Evolutionary conservation across 2,113 vertebrate species (phyloP).

Genomic region (Rhodinocichla rosea): DNA sequence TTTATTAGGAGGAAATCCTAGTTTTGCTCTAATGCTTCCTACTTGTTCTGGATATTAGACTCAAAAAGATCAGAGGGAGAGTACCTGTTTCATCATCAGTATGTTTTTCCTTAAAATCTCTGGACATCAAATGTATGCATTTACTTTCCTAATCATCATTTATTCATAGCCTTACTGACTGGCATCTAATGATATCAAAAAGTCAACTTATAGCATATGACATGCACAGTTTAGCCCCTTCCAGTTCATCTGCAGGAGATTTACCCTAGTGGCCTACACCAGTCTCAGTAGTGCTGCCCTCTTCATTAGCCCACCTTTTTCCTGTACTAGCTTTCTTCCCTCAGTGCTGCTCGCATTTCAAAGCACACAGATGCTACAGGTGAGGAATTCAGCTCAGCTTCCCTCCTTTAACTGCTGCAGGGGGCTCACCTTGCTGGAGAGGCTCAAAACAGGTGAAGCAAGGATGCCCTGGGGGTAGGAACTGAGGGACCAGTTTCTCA

Average conservation of each 20-base stretch:
- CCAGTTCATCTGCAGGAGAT: not conserved
- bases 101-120: not conserved
- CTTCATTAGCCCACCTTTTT: not conserved
- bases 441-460: not conserved
- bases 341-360: not conserved
- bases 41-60: not conserved
- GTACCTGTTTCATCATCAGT: not conserved
- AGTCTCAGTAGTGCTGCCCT: not conserved
- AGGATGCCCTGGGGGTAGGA: not conserved
- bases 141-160: not conserved
- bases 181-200: not conserved
- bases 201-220: not conserved
- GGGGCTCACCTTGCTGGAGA: not conserved
- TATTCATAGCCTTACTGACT: not conserved
- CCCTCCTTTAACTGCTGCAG: not conserved
- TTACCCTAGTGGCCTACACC: not conserved
- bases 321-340: not conserved
- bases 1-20: conserved; percentile 43
- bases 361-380: not conserved
- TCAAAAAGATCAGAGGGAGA: not conserved
- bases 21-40: conserved; percentile 40
- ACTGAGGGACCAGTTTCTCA: not conserved
- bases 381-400: not conserved
- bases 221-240: fast-evolving
- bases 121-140: not conserved